A percentile compares a stretch with the other conserved stretches of the same genome.
Conservation (phyloP, 2,888 invertebrate genomes). For the Notodonta ziczac region DNA sequence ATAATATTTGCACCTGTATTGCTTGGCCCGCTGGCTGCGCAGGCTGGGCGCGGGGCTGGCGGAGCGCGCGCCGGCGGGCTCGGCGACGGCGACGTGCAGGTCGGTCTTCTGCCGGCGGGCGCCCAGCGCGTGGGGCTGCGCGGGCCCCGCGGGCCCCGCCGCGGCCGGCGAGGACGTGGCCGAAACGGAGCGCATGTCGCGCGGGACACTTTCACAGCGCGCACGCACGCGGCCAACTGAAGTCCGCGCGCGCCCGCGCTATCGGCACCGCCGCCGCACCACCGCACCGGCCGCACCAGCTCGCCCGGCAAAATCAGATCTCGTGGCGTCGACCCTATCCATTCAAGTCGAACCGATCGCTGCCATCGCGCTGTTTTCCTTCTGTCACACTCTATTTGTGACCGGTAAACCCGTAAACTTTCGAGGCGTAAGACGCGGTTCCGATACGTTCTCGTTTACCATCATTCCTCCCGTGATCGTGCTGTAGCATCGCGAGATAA, state of each 20-base stretch:
- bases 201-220: slow-evolving; percentile 78
- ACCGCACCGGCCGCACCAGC: slow-evolving; percentile 62
- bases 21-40: slow-evolving; percentile 78
- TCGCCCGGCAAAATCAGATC: slow-evolving; percentile 77
- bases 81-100: slow-evolving; percentile 78
- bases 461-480: neutral
- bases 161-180: slow-evolving; percentile 48
- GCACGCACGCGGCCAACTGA: slow-evolving; percentile 80
- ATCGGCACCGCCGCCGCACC: slow-evolving; percentile 62
- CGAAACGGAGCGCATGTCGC: slow-evolving; percentile 71
- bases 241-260: slow-evolving; percentile 61
- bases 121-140: slow-evolving; percentile 61
- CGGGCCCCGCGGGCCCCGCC: slow-evolving; percentile 36
- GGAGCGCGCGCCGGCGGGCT: slow-evolving; percentile 66
- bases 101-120: slow-evolving; percentile 85
- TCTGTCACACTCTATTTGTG: slow-evolving; percentile 76
- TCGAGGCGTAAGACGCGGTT: slow-evolving; percentile 46
- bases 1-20: slow-evolving; percentile 72
- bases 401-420: slow-evolving; percentile 40
- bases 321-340: slow-evolving; percentile 78
- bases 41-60: slow-evolving; percentile 83
- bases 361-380: slow-evolving; percentile 70
- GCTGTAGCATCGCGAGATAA: slow-evolving; percentile 20
- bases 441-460: slow-evolving; percentile 12
- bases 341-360: slow-evolving; percentile 78